These are phyloP conservation scores for Aurelia aurita DNA, from an alignment of 30 jellyfish, hydroid and myxozoan genomes.

Conservation along the genomic window DNA sequence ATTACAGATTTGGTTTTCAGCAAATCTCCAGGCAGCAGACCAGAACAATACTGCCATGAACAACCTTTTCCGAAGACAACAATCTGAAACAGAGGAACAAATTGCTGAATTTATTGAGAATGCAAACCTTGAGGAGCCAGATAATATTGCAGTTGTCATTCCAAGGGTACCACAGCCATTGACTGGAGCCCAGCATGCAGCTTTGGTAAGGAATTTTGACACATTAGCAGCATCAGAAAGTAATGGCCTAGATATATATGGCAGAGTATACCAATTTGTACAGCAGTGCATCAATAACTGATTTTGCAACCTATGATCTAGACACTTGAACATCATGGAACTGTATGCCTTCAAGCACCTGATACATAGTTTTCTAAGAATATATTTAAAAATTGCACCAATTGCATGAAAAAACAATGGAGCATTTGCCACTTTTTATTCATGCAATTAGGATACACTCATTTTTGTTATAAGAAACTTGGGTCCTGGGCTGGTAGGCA, in stretches of 20 bases:
- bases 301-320: neutral
- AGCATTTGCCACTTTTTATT: too few species aligned
- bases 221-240: constrained; percentile 15
- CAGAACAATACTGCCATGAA: constrained; percentile 39
- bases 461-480: too few species aligned
- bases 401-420: too few species aligned
- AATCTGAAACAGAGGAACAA: neutral
- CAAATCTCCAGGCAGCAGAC: constrained; percentile 11
- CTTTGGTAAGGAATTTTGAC: neutral
- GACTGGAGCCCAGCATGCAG: constrained; percentile 35
- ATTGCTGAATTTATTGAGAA: constrained; percentile 7
- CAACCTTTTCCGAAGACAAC: constrained; percentile 6
- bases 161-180: constrained; percentile 28
- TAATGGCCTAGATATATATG: constrained; percentile 37
- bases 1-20: constrained; percentile 29
- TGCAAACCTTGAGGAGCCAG: constrained; percentile 24
- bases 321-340: too few species aligned
- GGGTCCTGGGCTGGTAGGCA: too few species aligned
- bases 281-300: neutral
- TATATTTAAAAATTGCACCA: neutral
- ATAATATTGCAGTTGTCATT: constrained; percentile 22
- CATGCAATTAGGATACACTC: too few species aligned
- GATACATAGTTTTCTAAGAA: neutral
- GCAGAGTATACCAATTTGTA: constrained; percentile 6
- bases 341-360: neutral